These are phyloP conservation scores for Leptinotarsa juncta DNA, from an alignment of 2,888 invertebrate species.

Conservation along the genomic window DNA sequence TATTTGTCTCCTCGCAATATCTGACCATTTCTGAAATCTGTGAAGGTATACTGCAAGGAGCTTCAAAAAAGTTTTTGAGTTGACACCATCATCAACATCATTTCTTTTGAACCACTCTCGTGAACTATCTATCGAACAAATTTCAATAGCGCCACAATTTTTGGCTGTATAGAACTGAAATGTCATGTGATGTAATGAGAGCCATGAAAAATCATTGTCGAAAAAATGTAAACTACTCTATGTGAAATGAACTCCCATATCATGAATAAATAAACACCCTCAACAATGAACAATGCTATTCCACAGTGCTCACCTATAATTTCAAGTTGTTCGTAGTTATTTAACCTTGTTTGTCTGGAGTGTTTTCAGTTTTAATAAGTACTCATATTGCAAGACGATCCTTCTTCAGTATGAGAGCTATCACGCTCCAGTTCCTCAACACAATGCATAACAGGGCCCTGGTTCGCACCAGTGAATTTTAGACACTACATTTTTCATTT, in stretches of 20 bases:
- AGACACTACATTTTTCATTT: slow-evolving; percentile 45
- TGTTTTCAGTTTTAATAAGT: slow-evolving; percentile 20
- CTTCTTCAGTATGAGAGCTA: slow-evolving; percentile 38
- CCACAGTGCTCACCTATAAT: slow-evolving; percentile 6
- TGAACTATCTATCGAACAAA: too few relatives aligned
- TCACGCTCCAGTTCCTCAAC: slow-evolving; percentile 51
- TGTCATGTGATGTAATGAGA: too few relatives aligned
- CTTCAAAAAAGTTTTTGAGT: too few relatives aligned
- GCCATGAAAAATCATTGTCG: too few relatives aligned
- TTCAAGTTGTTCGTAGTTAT: slow-evolving; percentile 10
- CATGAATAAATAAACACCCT: slow-evolving; percentile 9
- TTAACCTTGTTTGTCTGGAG: slow-evolving; percentile 25
- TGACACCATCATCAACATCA: too few relatives aligned
- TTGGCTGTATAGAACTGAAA: too few relatives aligned
- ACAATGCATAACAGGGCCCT: slow-evolving; percentile 53
- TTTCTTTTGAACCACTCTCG: too few relatives aligned
- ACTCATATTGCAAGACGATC: slow-evolving; percentile 35
- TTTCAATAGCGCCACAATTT: too few relatives aligned
- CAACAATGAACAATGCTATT: slow-evolving; percentile 15
- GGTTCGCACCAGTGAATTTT: slow-evolving; percentile 50
- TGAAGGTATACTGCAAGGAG: too few relatives aligned
- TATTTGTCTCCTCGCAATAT: too few relatives aligned
- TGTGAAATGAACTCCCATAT: neutral
- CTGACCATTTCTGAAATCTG: too few relatives aligned
- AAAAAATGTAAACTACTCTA: too few relatives aligned